Evolutionary conservation across 2,797 vertebrate species (phyloP).

Genomic region (Cottoperca gobio): DNA sequence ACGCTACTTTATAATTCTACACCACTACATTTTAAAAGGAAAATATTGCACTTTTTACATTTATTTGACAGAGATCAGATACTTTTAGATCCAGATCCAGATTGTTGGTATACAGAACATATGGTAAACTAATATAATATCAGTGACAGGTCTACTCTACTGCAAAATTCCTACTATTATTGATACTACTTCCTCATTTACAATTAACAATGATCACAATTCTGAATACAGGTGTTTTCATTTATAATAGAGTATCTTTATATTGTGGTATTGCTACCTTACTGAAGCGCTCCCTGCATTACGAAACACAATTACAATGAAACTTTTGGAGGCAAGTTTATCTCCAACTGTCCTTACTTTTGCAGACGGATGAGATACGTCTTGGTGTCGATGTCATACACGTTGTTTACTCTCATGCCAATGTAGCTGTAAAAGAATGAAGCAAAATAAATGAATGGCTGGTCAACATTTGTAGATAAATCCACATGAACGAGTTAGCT

Average conservation of each 20-base stretch:
- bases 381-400: slow-evolving; percentile 98
- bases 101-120: not conserved
- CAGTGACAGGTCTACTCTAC: not conserved
- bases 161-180: not conserved
- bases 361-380: slow-evolving; percentile 97
- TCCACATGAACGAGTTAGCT: slow-evolving; percentile 26
- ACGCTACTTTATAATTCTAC: not conserved
- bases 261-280: too few relatives aligned
- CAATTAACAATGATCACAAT: not conserved
- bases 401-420: slow-evolving; percentile 97
- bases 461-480: slow-evolving; percentile 25
- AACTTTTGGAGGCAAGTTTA: slow-evolving; percentile 5
- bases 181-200: not conserved
- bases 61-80: not conserved
- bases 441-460: not conserved
- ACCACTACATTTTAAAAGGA: not conserved
- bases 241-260: not conserved
- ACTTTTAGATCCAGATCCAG: not conserved
- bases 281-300: not conserved
- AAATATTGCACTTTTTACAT: not conserved
- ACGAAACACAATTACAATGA: not conserved
- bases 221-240: not conserved
- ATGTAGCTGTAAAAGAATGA: slow-evolving; percentile 84
- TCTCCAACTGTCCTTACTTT: slow-evolving; percentile 87
- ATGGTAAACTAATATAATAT: not conserved